Evolutionary conservation across 2,797 vertebrate genomes (phyloP), one percentile per base, ranked within the genome.

Genomic region (Chloroceryle inda): DNA sequence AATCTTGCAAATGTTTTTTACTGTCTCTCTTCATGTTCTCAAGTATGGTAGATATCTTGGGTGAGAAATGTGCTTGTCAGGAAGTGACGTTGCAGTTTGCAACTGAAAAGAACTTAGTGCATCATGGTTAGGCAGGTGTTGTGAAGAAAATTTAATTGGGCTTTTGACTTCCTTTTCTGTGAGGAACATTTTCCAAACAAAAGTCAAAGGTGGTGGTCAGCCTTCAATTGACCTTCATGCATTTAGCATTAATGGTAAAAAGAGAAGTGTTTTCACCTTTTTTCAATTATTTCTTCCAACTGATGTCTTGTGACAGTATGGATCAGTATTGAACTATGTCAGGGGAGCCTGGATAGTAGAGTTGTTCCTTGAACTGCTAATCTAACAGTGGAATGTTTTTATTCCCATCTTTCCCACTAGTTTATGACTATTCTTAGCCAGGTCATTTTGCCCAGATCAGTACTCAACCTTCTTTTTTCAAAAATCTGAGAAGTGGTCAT

Each of bases 61-160:
- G 82, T 89, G 62, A 89, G 58, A 89, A 96, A 75, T 52, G 31
- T 75, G 56, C 40, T 90, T 94, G 76, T n/a, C 76, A 71, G 38
- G 45, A 37, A 69, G n/a, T 37, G 56, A 77, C 89, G 74, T 58
- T 92, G 64, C 44, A 58, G 44, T 74, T 80, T 78, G 62, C 75
- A 96, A 84, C 74, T 1, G 0, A 74, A 91, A 79, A 19, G 11
- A 11, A 49, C 14, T 75, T 27, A 76, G 26, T 64, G 24, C 2
- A 9, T 77, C 37, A 62, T 79, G 59, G 11, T 81, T 63, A 61
- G n/a, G 26, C 14, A 84, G 33, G 10, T n/a, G 69, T 9, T 69
- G 24, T 24, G 18, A 85, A 73, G 31, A 85, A 78, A 87, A 76
- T 29, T 26, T 29, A 35, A 42, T 58, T 58, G 45, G 4, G 2